phyloP scores from a whole-genome alignment of 2,113 vertebrate species.

The Helogale parvula region DNA sequence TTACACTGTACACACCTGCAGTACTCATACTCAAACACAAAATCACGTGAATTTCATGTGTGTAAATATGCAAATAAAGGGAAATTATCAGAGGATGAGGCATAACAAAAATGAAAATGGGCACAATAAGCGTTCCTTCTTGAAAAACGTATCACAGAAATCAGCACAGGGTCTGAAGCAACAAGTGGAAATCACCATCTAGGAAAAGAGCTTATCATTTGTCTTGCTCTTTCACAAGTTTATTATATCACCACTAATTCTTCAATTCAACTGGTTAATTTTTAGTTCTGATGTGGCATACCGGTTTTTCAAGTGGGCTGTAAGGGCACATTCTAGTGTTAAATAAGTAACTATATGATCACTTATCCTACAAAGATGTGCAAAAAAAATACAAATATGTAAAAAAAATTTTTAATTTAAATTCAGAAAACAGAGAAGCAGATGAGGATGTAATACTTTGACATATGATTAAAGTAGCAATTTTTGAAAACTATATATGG shows the following conservation, averaged over 20 bases:
- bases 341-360: not conserved
- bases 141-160: not conserved
- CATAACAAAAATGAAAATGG: not conserved
- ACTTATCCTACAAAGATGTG: not conserved
- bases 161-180: not conserved
- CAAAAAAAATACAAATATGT: not conserved
- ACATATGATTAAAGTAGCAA: not conserved
- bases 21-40: not conserved
- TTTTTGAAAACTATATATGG: not conserved
- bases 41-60: not conserved
- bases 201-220: not conserved
- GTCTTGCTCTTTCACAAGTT: not conserved
- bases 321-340: not conserved
- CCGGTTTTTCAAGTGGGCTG: not conserved
- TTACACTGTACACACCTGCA: not conserved
- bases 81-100: not conserved
- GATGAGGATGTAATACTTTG: not conserved
- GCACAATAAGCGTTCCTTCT: not conserved
- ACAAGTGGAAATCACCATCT: not conserved
- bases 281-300: not conserved
- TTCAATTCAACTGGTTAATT: not conserved
- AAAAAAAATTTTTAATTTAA: not conserved
- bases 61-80: not conserved
- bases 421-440: not conserved
- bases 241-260: not conserved